Percentiles rank a stretch among this genome's conserved stretches.
These are phyloP conservation scores for Papilio dardanus DNA, from an alignment of 1,140 invertebrate species.

Conservation along the genomic window DNA sequence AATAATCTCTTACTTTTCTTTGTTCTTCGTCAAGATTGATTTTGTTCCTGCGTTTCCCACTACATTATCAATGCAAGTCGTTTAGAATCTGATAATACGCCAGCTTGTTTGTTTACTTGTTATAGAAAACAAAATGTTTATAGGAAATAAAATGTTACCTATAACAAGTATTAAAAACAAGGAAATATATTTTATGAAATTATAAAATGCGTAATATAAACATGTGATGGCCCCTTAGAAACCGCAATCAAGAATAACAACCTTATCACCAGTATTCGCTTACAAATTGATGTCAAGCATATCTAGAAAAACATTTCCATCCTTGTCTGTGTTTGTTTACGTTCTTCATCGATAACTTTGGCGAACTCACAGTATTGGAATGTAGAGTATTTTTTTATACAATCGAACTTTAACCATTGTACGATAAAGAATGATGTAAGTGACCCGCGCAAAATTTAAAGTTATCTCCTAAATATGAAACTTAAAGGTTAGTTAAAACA, in stretches of 20 bases:
- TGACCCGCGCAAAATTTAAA: background rate
- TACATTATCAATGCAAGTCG: too few species aligned
- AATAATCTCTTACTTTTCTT: too few species aligned
- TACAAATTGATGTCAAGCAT: constrained; percentile 20
- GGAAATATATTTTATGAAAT: background rate
- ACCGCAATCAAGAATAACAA: constrained; percentile 13
- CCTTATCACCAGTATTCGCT: background rate
- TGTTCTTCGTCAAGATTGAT: too few species aligned
- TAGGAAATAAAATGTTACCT: too few species aligned
- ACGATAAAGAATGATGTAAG: constrained; percentile 4
- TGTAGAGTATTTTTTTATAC: constrained; percentile 8
- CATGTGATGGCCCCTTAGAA: constrained; percentile 1
- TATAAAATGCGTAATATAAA: background rate
- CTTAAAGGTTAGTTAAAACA: background rate
- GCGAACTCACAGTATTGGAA: constrained; percentile 6
- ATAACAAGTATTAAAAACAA: background rate
- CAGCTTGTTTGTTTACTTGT: too few species aligned
- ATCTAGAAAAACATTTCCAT: constrained; percentile 21
- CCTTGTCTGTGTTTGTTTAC: constrained; percentile 3
- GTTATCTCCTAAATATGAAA: background rate
- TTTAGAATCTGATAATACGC: too few species aligned
- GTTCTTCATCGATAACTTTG: constrained; percentile 12
- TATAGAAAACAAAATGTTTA: too few species aligned
- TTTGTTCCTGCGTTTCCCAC: too few species aligned
- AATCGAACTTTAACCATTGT: background rate